Evolutionary conservation across 2,797 vertebrate genomes (phyloP), one percentile per base, ranked within the genome.

Genomic region (Lateolabrax maculatus): DNA sequence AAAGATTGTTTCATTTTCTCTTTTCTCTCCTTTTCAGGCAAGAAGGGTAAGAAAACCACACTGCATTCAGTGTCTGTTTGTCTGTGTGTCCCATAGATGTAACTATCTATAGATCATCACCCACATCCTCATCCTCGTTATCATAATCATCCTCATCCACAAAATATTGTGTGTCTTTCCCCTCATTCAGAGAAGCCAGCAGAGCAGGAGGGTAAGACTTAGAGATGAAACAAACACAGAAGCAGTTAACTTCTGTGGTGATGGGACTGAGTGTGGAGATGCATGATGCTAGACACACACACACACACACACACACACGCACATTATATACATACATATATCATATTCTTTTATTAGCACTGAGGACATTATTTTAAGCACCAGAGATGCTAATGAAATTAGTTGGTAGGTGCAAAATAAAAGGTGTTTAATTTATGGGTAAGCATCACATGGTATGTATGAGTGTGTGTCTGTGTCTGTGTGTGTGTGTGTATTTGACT

Each of bases 151-250:
- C 51, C 5, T 69, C 77, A 72, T 75, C 75, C 4, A 7, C 66
- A 75, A 61, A 63, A 75, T 63, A 57, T 56, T 18, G 43, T 84
- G 34, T 80, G 74, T 85, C 39, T 90, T 75, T 80, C 69, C 55
- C 55, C 72, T 91, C 49, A 83, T 89, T 78, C 87, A 95, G 94
- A 90, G 75, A 71, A 63, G 37, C 65, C 82, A 19, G 77, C 57
- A 2, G 91, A 93, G 60, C 90, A 93, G 57, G 85, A 93, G 68
- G 94, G 93, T 95, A 95, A 93, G 93, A 81, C 25, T 55, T 43
- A 48, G 34, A 55, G 27, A 84, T 71, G 31, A 79, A 80, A 80
- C 36, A 88, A 88, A 87, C 92, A 93, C 92, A 94, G 93, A 95
- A 93, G 74, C 39, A 31, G 46, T 18, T 19, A 74, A 71, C 86